A percentile compares a stretch with the other conserved stretches of the same genome.
phyloP scores from a whole-genome alignment of 2,113 vertebrate species.

The Nestor notabilis region DNA sequence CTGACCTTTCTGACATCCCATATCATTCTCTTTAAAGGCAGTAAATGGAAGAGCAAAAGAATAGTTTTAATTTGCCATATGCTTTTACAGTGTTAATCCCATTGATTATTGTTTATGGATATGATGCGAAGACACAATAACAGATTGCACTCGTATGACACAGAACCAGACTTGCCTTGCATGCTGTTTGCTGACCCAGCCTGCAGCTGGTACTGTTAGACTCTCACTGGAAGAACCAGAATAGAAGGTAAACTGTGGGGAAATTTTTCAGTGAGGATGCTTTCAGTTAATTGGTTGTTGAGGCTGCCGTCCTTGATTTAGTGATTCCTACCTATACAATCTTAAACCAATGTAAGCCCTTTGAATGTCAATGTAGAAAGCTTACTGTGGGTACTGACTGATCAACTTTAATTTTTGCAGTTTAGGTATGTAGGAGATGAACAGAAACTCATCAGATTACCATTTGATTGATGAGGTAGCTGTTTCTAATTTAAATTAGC shows the following conservation, averaged over 20 bases:
- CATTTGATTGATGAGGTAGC: not conserved
- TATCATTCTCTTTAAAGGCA: not conserved
- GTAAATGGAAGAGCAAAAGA: not conserved
- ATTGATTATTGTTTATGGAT: not conserved
- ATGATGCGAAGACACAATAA: not conserved
- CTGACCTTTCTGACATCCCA: not conserved
- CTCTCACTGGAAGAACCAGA: not conserved
- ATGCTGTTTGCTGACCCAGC: not conserved
- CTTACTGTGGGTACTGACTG: not conserved
- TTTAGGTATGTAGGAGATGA: not conserved
- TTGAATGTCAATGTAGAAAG: not conserved
- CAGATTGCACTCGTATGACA: not conserved
- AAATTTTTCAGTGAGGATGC: not conserved
- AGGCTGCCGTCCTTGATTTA: not conserved
- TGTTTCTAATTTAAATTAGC: not conserved
- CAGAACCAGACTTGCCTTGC: not conserved
- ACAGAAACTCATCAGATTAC: not conserved
- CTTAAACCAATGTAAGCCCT: not conserved
- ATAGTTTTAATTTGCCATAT: not conserved
- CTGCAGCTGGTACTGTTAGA: not conserved
- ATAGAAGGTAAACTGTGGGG: not conserved
- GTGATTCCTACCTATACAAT: not conserved
- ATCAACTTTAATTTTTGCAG: not conserved
- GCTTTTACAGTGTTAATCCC: not conserved
- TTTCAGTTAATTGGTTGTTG: not conserved